Evolutionary conservation across 2,797 vertebrate genomes (phyloP).

Genomic region (Acrossocheilus fasciatus): DNA sequence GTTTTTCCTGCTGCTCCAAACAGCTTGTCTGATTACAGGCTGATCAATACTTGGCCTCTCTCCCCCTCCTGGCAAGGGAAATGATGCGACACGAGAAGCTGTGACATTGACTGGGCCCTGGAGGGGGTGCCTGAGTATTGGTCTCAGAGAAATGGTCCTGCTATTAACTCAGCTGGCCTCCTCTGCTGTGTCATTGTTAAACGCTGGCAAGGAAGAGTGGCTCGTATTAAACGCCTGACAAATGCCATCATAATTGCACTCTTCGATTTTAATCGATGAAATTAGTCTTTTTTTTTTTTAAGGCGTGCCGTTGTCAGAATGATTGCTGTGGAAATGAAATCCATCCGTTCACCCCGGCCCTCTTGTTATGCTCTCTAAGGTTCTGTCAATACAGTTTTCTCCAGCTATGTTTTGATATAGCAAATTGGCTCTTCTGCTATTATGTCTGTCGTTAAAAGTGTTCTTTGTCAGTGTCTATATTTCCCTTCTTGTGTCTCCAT

Average conservation of each 20-base stretch:
- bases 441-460: slow-evolving; percentile 33
- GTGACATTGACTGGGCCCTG: slow-evolving; percentile 79
- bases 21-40: slow-evolving; percentile 80
- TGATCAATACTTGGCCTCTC: slow-evolving; percentile 79
- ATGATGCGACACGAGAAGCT: slow-evolving; percentile 75
- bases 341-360: slow-evolving; percentile 53
- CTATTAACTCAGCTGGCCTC: slow-evolving; percentile 72
- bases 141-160: slow-evolving; percentile 76
- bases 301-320: slow-evolving; percentile 69
- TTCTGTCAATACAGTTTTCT: slow-evolving; percentile 39
- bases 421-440: slow-evolving; percentile 29
- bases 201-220: slow-evolving; percentile 73
- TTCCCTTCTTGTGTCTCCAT: background rate
- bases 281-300: slow-evolving; percentile 75
- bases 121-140: slow-evolving; percentile 75
- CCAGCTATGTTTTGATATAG: slow-evolving; percentile 1
- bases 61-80: slow-evolving; percentile 76
- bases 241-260: slow-evolving; percentile 76
- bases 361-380: slow-evolving; percentile 23
- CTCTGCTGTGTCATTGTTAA: slow-evolving; percentile 74
- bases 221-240: slow-evolving; percentile 73
- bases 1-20: slow-evolving; percentile 76
- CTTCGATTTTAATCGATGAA: slow-evolving; percentile 71
- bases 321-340: slow-evolving; percentile 72
- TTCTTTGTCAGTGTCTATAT: slow-evolving; percentile 21